A percentile compares a stretch with the other conserved stretches of the same genome.
These are phyloP conservation scores for Timandra comae DNA, from an alignment of 2,888 invertebrate genomes.

Conservation along the genomic window DNA sequence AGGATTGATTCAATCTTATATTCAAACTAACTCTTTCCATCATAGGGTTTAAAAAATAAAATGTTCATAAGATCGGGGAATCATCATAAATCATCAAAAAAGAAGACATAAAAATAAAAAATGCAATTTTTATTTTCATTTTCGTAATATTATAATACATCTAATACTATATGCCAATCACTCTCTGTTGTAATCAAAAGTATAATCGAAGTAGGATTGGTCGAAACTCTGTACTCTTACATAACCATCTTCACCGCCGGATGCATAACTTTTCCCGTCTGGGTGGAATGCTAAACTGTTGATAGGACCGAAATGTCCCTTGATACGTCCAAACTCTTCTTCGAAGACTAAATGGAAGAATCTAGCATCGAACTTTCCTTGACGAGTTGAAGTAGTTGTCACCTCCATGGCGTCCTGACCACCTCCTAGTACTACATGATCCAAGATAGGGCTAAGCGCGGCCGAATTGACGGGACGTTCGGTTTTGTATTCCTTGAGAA, in stretches of 20 bases:
- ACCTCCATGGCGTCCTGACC: constrained; percentile 99
- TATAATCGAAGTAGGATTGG: constrained; percentile 96
- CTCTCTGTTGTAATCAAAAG: constrained; percentile 87
- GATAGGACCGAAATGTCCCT: constrained; percentile 99
- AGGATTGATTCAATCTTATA: no score
- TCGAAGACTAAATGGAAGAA: constrained; percentile 98
- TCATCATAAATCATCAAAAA: constrained; percentile 1
- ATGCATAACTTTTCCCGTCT: constrained; percentile 96
- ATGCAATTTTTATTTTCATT: constrained; percentile 15
- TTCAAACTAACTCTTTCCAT: no score
- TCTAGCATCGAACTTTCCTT: constrained; percentile 97
- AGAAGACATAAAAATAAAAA: constrained; percentile 12
- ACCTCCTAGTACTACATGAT: constrained; percentile 98
- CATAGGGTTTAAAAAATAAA: no score
- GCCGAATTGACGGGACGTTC: constrained; percentile 99
- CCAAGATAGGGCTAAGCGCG: constrained; percentile 94
- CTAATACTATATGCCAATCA: constrained; percentile 28
- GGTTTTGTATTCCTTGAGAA: constrained; percentile 96
- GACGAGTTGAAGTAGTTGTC: constrained; percentile 93
- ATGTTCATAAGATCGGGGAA: no score
- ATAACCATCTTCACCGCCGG: constrained; percentile 99
- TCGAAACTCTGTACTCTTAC: constrained; percentile 97
- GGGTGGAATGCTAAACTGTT: constrained; percentile 99
- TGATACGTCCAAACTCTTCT: constrained; percentile 97
- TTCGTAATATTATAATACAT: constrained; percentile 16